Evolutionary conservation across 2,888 invertebrate genomes (phyloP).

Genomic region (Oscheius sp.): DNA sequence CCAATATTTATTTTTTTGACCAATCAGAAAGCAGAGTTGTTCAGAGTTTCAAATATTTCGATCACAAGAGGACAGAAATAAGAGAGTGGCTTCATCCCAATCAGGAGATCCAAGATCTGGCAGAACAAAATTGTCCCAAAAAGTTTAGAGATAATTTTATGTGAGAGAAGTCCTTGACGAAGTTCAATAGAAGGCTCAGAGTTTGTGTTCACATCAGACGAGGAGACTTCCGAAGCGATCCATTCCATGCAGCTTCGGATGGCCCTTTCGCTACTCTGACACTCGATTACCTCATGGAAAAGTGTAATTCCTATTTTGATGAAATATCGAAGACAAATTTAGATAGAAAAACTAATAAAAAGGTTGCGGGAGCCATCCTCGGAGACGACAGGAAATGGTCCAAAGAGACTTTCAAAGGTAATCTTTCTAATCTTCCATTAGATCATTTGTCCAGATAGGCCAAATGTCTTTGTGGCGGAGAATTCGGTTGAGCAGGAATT

Average conservation of each 20-base stretch:
- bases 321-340: too few relatives aligned
- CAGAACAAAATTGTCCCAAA: background rate
- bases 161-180: too few relatives aligned
- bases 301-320: background rate
- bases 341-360: background rate
- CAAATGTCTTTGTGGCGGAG: too few relatives aligned
- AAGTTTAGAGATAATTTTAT: background rate
- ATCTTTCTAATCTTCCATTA: too few relatives aligned
- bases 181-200: too few relatives aligned
- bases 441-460: too few relatives aligned
- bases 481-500: too few relatives aligned
- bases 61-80: slow-evolving; percentile 19
- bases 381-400: background rate
- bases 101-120: background rate
- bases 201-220: background rate
- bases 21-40: too few relatives aligned
- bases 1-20: too few relatives aligned
- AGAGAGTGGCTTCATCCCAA: slow-evolving; percentile 33
- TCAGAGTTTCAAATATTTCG: slow-evolving; percentile 33
- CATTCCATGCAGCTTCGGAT: background rate
- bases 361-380: background rate
- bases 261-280: background rate
- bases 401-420: background rate
- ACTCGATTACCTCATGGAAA: background rate
- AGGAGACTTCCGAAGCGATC: background rate